These are phyloP conservation scores for Chionodraco myersi DNA, from an alignment of 2,113 vertebrate species.

Conservation along the genomic window DNA sequence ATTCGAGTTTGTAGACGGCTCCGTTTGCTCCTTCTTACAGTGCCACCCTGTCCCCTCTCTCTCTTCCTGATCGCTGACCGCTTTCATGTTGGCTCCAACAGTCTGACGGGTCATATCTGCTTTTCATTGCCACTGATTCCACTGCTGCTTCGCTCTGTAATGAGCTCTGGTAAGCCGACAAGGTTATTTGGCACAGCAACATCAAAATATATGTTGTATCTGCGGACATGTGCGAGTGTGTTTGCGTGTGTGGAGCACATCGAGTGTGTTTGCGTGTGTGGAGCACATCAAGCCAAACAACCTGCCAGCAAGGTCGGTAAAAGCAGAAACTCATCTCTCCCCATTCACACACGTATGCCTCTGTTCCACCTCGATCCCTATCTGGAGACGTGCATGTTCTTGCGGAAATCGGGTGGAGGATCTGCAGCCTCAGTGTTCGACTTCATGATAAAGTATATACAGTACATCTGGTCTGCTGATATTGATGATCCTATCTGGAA, in stretches of 20 bases:
- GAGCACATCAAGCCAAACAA: conserved; percentile 1
- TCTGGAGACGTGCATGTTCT: conserved; percentile 19
- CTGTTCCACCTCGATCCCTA: background rate
- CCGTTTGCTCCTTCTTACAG: conserved; percentile 13
- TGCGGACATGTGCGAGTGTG: conserved; percentile 14
- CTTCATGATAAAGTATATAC: conserved; percentile 57
- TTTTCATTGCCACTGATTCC: conserved; percentile 61
- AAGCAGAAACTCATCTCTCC: conserved; percentile 34
- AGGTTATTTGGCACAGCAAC: conserved; percentile 53
- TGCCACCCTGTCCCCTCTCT: background rate
- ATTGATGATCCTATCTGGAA: conserved; percentile 64
- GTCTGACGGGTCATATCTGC: conserved; percentile 71
- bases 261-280: background rate
- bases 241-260: no score
- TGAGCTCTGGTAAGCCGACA: conserved; percentile 63
- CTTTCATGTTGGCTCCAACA: conserved; percentile 72
- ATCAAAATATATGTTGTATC: conserved; percentile 25
- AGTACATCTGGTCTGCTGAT: conserved; percentile 62
- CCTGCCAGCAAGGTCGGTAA: conserved; percentile 43
- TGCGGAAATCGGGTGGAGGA: conserved; percentile 44
- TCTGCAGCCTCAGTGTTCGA: conserved; percentile 17
- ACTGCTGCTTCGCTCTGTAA: conserved; percentile 65
- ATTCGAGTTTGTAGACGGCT: conserved; percentile 62
- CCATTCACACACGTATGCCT: background rate
- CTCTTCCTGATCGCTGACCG: conserved; percentile 24